Evolutionary conservation across 30 jellyfish, hydroid and myxozoan species (phyloP).

Genomic region (Hydractinia echinata): DNA sequence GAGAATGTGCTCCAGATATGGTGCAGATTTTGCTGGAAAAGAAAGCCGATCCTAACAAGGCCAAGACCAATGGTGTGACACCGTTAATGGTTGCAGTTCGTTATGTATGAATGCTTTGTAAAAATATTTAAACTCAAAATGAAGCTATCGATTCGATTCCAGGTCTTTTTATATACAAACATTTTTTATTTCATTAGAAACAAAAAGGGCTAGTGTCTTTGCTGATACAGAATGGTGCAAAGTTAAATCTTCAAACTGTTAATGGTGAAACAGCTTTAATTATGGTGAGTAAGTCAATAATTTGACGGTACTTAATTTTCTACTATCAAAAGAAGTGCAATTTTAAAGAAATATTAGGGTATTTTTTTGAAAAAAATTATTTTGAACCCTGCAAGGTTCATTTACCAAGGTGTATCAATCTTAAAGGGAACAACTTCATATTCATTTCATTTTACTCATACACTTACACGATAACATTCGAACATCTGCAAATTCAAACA

Average conservation of each 20-base stretch:
- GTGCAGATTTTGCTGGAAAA: conserved; percentile 45
- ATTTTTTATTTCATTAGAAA: conserved; percentile 39
- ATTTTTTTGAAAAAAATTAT: too few relatives aligned
- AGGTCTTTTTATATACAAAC: too few relatives aligned
- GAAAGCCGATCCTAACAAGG: conserved; percentile 57
- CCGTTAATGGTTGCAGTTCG: conserved; percentile 77
- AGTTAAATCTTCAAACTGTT: conserved; percentile 57
- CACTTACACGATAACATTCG: too few relatives aligned
- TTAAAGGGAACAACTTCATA: too few relatives aligned
- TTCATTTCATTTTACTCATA: too few relatives aligned
- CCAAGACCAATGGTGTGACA: conserved; percentile 56
- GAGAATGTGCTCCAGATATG: conserved; percentile 36
- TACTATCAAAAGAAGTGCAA: too few relatives aligned
- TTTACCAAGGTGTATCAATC: too few relatives aligned
- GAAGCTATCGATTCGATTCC: not conserved
- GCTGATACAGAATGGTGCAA: conserved; percentile 62
- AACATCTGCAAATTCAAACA: too few relatives aligned
- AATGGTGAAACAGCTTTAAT: conserved; percentile 79
- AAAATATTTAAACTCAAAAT: not conserved
- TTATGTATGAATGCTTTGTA: conserved; percentile 22
- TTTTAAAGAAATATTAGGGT: too few relatives aligned
- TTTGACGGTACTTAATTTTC: too few relatives aligned
- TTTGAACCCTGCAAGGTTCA: too few relatives aligned
- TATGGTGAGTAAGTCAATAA: conserved; percentile 26
- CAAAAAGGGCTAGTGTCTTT: conserved; percentile 50